Evolutionary conservation across 2,888 invertebrate species (phyloP).

Genomic region (Amphimallon solstitiale): DNA sequence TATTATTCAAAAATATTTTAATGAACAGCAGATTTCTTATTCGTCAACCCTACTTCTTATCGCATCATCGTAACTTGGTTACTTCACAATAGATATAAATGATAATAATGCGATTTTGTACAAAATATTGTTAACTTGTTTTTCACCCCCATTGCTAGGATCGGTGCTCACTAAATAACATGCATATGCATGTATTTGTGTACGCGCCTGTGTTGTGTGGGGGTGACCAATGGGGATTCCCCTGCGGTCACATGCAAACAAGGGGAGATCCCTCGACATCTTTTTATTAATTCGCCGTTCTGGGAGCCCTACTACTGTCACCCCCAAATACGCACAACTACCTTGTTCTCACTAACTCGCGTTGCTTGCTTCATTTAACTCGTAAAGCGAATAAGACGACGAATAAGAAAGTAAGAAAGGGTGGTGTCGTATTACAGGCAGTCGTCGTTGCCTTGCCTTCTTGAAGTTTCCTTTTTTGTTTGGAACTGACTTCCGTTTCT

Average conservation of each 20-base stretch:
- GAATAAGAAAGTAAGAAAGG: background rate
- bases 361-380: slow-evolving; percentile 46
- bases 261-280: slow-evolving; percentile 49
- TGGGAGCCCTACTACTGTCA: slow-evolving; percentile 36
- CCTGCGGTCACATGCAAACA: slow-evolving; percentile 51
- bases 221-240: slow-evolving; percentile 29
- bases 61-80: slow-evolving; percentile 1
- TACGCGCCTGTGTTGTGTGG: background rate
- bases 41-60: background rate
- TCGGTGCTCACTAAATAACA: background rate
- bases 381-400: slow-evolving; percentile 24
- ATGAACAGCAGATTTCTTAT: no score
- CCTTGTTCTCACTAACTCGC: slow-evolving; percentile 49
- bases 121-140: background rate
- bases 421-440: slow-evolving; percentile 7
- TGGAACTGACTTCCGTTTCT: slow-evolving; percentile 20
- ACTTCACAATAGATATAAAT: slow-evolving; percentile 16
- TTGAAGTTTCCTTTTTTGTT: slow-evolving; percentile 29
- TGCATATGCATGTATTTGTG: background rate
- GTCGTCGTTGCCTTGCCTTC: slow-evolving; percentile 2
- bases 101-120: slow-evolving; percentile 13
- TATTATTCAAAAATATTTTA: no score
- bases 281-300: slow-evolving; percentile 51
- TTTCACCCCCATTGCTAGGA: background rate
- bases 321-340: slow-evolving; percentile 41